phyloP scores from a whole-genome alignment of 2,113 vertebrate species.

The Elgaria multicarinata region DNA sequence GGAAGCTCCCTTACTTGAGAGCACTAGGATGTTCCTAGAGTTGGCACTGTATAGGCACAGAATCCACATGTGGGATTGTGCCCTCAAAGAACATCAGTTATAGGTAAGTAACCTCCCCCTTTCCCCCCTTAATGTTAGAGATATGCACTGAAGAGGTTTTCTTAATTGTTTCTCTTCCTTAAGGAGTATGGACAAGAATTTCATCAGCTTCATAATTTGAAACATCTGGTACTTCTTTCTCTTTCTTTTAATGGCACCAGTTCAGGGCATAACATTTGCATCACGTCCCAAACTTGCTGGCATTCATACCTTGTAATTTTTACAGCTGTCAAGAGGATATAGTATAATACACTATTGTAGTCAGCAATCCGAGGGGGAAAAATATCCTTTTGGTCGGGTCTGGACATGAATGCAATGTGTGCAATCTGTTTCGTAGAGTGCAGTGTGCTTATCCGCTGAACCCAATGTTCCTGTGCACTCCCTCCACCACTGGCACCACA shows the following conservation, averaged over 20 bases:
- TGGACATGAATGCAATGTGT: neutral
- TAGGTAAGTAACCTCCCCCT: neutral
- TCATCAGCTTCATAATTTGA: neutral
- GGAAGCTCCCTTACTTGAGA: neutral
- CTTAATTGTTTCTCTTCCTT: neutral
- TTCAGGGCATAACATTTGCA: constrained; percentile 26
- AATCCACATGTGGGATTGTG: neutral
- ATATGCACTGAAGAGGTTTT: neutral
- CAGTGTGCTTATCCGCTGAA: neutral
- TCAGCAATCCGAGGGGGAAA: neutral
- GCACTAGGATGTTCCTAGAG: neutral
- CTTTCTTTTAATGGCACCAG: constrained; percentile 1
- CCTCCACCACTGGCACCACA: neutral
- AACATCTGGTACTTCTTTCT: neutral
- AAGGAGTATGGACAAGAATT: neutral
- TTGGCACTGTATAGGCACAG: neutral
- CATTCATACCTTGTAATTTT: constrained; percentile 19
- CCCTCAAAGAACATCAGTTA: neutral
- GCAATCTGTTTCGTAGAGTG: neutral
- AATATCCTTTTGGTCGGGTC: neutral
- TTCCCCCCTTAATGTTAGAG: neutral
- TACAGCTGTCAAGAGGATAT: constrained; percentile 17
- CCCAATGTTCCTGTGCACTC: neutral
- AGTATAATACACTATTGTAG: constrained; percentile 34
- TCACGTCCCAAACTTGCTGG: constrained; percentile 23